Conservation (phyloP, 2,113 vertebrate species). For the Lepus americanus region DNA sequence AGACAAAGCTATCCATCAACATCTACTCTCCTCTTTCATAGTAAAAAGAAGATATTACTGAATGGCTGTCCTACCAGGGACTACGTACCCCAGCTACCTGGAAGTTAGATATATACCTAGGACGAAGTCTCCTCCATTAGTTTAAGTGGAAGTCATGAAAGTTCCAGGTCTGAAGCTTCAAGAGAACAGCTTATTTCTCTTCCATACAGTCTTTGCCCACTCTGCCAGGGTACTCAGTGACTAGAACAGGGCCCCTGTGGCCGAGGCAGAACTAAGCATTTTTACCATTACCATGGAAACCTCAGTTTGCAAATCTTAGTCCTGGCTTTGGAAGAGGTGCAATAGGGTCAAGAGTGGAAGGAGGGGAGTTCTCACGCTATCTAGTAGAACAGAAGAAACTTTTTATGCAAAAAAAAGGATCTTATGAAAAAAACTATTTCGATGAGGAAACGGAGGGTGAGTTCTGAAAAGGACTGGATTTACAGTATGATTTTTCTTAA, state of each 20-base stretch:
- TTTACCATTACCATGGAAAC: neutral
- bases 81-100: neutral
- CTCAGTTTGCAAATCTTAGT: neutral
- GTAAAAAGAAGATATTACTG: neutral
- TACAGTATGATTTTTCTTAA: constrained; percentile 28
- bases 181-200: neutral
- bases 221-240: neutral
- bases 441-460: neutral
- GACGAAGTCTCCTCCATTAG: neutral
- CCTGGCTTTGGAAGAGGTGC: neutral
- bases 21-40: constrained; percentile 21
- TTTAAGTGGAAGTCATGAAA: neutral
- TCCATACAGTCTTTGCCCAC: neutral
- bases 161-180: neutral
- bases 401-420: neutral
- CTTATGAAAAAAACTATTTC: constrained; percentile 32
- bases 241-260: neutral
- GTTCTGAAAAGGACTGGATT: constrained; percentile 6
- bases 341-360: constrained; percentile 10
- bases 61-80: neutral
- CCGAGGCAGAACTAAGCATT: neutral
- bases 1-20: neutral
- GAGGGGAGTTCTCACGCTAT: neutral
- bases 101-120: neutral
- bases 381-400: neutral